Percentiles rank a stretch among this genome's conserved stretches.
Evolutionary conservation across 2,113 vertebrate species (phyloP).

Genomic region (Sorex araneus): DNA sequence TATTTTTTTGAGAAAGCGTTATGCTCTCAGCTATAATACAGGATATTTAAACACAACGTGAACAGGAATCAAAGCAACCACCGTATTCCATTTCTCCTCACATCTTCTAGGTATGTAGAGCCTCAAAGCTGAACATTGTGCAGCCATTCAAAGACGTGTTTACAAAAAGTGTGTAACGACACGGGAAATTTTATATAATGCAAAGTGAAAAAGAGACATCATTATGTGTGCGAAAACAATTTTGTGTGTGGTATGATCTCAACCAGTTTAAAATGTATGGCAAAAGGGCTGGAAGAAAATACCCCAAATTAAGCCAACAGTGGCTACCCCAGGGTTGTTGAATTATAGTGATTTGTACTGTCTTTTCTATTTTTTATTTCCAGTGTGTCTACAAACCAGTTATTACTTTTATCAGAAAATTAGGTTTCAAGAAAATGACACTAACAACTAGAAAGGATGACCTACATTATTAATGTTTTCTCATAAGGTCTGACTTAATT

Average conservation of each 20-base stretch:
- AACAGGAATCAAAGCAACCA: constrained; percentile 8
- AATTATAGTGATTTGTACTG: constrained; percentile 40
- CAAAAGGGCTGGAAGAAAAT: constrained; percentile 63
- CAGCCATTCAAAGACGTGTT: constrained; percentile 59
- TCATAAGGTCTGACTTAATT: constrained; percentile 51
- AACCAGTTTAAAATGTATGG: constrained; percentile 67
- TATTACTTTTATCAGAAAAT: constrained; percentile 64
- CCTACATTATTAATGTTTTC: background rate
- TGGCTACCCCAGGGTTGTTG: background rate
- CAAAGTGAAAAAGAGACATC: constrained; percentile 64
- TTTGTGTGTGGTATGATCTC: constrained; percentile 63
- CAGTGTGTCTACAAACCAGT: constrained; percentile 44
- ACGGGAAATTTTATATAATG: constrained; percentile 54
- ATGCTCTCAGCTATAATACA: constrained; percentile 39
- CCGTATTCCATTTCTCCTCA: constrained; percentile 41
- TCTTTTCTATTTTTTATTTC: constrained; percentile 20
- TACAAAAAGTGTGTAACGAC: constrained; percentile 52
- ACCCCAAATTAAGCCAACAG: constrained; percentile 50
- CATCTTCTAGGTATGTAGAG: background rate
- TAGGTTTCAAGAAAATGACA: constrained; percentile 52
- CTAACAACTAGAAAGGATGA: constrained; percentile 31
- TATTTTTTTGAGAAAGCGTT: constrained; percentile 52
- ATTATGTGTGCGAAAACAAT: constrained; percentile 48
- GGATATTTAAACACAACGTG: constrained; percentile 6
- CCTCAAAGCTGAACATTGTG: constrained; percentile 31